Conservation (phyloP, 2,113 vertebrate genomes). For the Lanius collurio region DNA sequence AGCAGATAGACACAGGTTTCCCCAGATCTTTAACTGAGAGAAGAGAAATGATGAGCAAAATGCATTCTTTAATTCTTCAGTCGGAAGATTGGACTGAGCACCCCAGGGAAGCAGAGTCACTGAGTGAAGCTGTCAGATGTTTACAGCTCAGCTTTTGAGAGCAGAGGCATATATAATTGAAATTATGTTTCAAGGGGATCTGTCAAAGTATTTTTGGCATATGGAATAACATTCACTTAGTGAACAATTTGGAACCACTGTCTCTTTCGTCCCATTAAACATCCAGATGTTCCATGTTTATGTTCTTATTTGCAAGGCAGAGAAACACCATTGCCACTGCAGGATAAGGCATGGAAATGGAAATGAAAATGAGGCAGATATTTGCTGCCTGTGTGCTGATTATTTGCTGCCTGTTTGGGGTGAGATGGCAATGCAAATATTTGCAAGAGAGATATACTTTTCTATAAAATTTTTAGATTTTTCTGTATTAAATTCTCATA, state of each 20-base stretch:
- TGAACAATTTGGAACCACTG: neutral
- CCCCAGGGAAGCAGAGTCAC: neutral
- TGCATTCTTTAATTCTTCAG: neutral
- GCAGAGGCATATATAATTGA: neutral
- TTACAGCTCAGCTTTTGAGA: neutral
- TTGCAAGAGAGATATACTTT: neutral
- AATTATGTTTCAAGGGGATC: neutral
- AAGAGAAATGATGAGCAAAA: neutral
- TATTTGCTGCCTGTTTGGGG: neutral
- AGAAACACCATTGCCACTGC: neutral
- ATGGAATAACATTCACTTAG: neutral
- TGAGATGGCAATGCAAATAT: neutral
- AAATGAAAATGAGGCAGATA: neutral
- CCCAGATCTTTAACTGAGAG: neutral
- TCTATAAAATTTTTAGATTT: neutral
- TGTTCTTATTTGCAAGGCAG: neutral
- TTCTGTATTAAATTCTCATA: neutral
- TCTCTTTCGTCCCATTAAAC: neutral
- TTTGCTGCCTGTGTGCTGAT: neutral
- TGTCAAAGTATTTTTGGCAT: neutral
- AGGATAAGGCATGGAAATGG: neutral
- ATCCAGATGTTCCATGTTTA: neutral
- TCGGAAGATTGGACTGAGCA: neutral
- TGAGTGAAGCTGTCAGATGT: neutral
- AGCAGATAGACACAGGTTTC: neutral